Conservation (phyloP, 2,888 invertebrate genomes). For the Lasioglossum figueresi region DNA sequence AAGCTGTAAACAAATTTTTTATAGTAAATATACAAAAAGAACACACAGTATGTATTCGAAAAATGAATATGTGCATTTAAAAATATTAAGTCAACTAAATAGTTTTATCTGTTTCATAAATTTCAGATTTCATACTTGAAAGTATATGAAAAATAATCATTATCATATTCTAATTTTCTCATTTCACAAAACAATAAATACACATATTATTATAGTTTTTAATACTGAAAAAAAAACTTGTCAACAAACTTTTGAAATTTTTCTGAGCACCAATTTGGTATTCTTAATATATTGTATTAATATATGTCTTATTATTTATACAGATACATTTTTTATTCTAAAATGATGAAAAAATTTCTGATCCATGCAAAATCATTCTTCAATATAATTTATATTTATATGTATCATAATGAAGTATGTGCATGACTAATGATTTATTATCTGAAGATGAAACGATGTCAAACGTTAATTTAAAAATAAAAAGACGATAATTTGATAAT, state of each 20-base stretch:
- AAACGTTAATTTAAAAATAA: not conserved
- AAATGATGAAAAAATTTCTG: not conserved
- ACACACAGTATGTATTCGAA: not conserved
- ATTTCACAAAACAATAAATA: too few species aligned
- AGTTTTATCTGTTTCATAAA: not conserved
- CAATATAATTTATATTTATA: not conserved
- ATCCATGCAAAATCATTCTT: not conserved
- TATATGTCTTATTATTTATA: not conserved
- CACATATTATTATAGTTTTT: not conserved
- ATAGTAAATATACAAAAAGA: not conserved
- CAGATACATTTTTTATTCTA: not conserved
- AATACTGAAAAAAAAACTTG: not conserved
- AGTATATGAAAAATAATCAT: not conserved
- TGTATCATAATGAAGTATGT: not conserved
- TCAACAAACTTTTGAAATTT: not conserved
- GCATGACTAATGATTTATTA: not conserved
- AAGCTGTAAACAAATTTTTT: conserved; percentile 25
- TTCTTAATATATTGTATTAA: not conserved
- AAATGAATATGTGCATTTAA: not conserved
- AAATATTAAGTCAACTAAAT: not conserved
- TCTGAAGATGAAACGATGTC: not conserved
- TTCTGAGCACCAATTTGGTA: not conserved
- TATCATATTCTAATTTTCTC: too few species aligned
- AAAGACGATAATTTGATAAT: not conserved
- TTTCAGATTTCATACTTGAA: not conserved